phyloP scores from a whole-genome alignment of 2,888 invertebrate species.

The Fabriciana adippe region DNA sequence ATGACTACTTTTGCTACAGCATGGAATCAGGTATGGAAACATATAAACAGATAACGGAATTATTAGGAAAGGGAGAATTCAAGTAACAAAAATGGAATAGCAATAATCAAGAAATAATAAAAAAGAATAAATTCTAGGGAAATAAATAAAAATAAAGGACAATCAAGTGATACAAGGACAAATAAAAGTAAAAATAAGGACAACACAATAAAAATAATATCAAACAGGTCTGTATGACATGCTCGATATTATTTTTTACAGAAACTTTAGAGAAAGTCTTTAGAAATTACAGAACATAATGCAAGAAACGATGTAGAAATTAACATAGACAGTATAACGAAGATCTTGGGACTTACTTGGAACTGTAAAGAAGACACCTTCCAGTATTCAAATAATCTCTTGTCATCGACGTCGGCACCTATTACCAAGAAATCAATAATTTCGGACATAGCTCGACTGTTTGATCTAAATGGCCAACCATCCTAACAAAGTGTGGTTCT shows the following conservation, averaged over 20 bases:
- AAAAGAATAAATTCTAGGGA: background rate
- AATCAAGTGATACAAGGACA: background rate
- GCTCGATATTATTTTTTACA: too few species aligned
- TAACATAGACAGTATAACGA: conserved; percentile 18
- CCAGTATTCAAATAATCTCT: conserved; percentile 12
- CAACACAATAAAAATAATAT: background rate
- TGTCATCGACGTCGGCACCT: background rate
- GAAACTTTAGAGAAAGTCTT: too few species aligned
- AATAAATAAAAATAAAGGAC: background rate
- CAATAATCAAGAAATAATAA: conserved; percentile 1
- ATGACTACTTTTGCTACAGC: conserved; percentile 26
- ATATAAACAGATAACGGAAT: conserved; percentile 20
- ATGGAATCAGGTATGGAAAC: conserved; percentile 24
- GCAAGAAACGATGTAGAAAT: background rate
- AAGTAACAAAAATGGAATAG: conserved; percentile 28
- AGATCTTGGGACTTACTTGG: conserved; percentile 29
- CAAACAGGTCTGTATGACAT: too few species aligned
- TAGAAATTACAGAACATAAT: background rate
- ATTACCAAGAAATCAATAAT: conserved; percentile 30
- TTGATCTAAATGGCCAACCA: conserved; percentile 48
- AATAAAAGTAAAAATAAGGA: background rate
- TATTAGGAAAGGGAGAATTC: conserved; percentile 36
- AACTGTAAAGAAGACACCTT: conserved; percentile 18
- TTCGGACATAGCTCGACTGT: conserved; percentile 34
- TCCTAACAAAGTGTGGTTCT: conserved; percentile 38